phyloP scores from a whole-genome alignment of 2,888 invertebrate genomes.

The Notodonta ziczac region DNA sequence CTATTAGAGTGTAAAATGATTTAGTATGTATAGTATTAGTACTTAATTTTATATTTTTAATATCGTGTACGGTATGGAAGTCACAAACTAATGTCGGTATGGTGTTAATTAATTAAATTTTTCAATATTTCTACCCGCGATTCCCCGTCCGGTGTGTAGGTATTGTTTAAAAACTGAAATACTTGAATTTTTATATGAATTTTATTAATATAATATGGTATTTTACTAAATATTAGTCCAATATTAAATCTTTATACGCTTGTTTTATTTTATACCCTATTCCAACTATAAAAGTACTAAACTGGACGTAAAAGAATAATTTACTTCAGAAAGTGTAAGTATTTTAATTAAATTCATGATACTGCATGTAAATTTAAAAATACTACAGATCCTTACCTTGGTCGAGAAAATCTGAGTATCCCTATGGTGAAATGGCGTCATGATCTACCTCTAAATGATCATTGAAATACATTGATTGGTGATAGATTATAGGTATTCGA shows the following conservation, averaged over 20 bases:
- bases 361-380: too few species aligned
- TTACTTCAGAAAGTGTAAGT: too few species aligned
- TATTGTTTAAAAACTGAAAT: slow-evolving; percentile 80
- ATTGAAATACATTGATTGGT: too few species aligned
- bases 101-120: slow-evolving; percentile 15
- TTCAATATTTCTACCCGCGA: slow-evolving; percentile 22
- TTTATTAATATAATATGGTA: slow-evolving; percentile 83
- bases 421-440: too few species aligned
- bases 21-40: slow-evolving; percentile 15
- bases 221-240: slow-evolving; percentile 84
- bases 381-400: too few species aligned
- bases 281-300: not conserved
- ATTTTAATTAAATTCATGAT: too few species aligned
- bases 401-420: too few species aligned
- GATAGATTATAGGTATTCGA: too few species aligned
- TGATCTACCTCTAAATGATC: too few species aligned
- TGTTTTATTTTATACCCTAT: slow-evolving; percentile 64
- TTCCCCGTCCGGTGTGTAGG: slow-evolving; percentile 49
- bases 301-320: not conserved
- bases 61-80: slow-evolving; percentile 25
- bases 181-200: slow-evolving; percentile 84
- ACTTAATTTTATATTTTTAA: slow-evolving; percentile 32
- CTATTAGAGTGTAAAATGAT: not conserved
- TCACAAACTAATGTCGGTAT: slow-evolving; percentile 24
- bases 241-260: slow-evolving; percentile 76